Conservation (phyloP, 1,140 invertebrate genomes). For the Heliconius eleuchia region DNA sequence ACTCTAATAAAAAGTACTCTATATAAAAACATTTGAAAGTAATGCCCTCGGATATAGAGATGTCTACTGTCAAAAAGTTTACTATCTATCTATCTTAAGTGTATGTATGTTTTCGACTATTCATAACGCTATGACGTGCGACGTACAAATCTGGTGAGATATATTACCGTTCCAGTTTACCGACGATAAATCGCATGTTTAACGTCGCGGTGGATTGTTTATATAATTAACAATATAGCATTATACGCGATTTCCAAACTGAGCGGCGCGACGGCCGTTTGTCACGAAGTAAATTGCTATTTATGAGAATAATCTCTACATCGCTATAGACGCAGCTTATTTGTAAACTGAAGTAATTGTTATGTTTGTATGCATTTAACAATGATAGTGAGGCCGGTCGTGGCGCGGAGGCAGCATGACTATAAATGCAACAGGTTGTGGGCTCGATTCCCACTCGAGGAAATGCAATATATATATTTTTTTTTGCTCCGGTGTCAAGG, state of each 20-base stretch:
- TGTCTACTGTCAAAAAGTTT: constrained; percentile 36
- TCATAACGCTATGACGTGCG: constrained; percentile 49
- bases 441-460: too few relatives aligned
- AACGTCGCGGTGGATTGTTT: constrained; percentile 70
- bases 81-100: constrained; percentile 56
- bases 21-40: constrained; percentile 44
- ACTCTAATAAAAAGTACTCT: not conserved
- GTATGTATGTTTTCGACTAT: constrained; percentile 55
- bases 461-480: too few relatives aligned
- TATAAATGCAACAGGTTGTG: too few relatives aligned
- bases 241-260: constrained; percentile 77
- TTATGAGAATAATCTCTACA: constrained; percentile 72
- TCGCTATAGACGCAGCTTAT: not conserved
- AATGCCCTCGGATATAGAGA: constrained; percentile 42
- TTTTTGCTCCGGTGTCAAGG: too few relatives aligned
- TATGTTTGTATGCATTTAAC: not conserved
- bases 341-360: not conserved
- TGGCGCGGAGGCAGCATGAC: too few relatives aligned
- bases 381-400: not conserved
- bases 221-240: constrained; percentile 72
- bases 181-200: constrained; percentile 78
- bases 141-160: constrained; percentile 67
- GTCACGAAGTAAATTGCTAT: constrained; percentile 76
- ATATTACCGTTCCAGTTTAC: constrained; percentile 68
- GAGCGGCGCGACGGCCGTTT: constrained; percentile 64